Evolutionary conservation across 2,888 invertebrate genomes (phyloP).

Genomic region (Caenorhabditis sulstoni): DNA sequence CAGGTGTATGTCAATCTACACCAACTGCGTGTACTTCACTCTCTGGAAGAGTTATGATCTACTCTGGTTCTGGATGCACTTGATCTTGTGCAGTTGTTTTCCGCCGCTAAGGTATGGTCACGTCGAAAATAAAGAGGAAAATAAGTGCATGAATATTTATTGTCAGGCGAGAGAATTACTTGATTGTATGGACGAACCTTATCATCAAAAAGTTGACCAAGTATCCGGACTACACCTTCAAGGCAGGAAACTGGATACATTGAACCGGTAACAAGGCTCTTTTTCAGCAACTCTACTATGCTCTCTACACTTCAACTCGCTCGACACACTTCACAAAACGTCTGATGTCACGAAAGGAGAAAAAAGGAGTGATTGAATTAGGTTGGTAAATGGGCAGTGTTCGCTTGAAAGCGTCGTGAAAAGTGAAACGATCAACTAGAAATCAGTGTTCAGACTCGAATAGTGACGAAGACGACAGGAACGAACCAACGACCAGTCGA

Average conservation of each 20-base stretch:
- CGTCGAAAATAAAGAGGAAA: not conserved
- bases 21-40: conserved; percentile 78
- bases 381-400: conserved; percentile 24
- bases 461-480: conserved; percentile 58
- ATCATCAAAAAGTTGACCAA: conserved; percentile 70
- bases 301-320: conserved; percentile 48
- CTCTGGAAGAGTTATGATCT: conserved; percentile 80
- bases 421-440: not conserved
- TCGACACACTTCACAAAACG: conserved; percentile 59
- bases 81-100: conserved; percentile 77
- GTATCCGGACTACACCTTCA: conserved; percentile 72
- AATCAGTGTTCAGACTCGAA: conserved; percentile 48
- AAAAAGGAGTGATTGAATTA: conserved; percentile 57
- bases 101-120: conserved; percentile 67
- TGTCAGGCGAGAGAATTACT: conserved; percentile 57
- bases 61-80: conserved; percentile 80
- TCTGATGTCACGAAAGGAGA: conserved; percentile 52
- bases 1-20: conserved; percentile 71
- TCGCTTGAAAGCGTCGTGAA: conserved; percentile 11
- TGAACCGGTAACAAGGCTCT: not conserved
- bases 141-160: conserved; percentile 20
- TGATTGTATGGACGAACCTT: conserved; percentile 75
- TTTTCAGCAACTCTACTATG: conserved; percentile 60
- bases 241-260: conserved; percentile 53
- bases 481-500: conserved; percentile 26